Evolutionary conservation across 2,113 vertebrate species (phyloP).

Genomic region (Gopherus flavomarginatus): DNA sequence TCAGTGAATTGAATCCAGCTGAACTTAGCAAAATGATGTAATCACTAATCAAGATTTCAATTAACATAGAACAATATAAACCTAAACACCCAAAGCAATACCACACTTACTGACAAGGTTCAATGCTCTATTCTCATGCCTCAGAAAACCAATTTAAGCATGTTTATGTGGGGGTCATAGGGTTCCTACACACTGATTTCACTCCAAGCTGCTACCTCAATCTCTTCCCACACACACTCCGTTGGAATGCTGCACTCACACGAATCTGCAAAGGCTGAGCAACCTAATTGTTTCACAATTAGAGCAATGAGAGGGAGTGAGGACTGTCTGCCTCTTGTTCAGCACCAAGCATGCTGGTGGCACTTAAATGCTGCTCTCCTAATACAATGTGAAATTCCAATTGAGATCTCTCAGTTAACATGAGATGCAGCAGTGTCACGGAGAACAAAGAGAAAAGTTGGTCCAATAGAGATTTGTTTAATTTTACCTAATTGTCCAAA

Average conservation of each 20-base stretch:
- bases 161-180: background rate
- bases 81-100: fast-evolving
- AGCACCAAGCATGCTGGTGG: fast-evolving
- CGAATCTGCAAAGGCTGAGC: background rate
- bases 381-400: background rate
- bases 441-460: constrained; percentile 16
- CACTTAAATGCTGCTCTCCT: background rate
- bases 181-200: background rate
- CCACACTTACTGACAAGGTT: fast-evolving
- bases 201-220: background rate
- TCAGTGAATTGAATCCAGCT: background rate
- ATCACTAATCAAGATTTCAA: background rate
- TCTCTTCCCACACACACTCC: background rate
- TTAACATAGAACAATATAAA: fast-evolving
- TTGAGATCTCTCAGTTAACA: background rate
- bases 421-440: background rate
- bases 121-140: background rate
- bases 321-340: fast-evolving
- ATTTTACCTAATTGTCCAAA: background rate
- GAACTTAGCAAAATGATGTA: background rate
- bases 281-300: no score
- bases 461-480: background rate
- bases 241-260: fast-evolving
- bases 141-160: background rate
- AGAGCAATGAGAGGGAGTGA: fast-evolving